Conservation (phyloP, 2,888 invertebrate species). For the Patella ulyssiponensis region DNA sequence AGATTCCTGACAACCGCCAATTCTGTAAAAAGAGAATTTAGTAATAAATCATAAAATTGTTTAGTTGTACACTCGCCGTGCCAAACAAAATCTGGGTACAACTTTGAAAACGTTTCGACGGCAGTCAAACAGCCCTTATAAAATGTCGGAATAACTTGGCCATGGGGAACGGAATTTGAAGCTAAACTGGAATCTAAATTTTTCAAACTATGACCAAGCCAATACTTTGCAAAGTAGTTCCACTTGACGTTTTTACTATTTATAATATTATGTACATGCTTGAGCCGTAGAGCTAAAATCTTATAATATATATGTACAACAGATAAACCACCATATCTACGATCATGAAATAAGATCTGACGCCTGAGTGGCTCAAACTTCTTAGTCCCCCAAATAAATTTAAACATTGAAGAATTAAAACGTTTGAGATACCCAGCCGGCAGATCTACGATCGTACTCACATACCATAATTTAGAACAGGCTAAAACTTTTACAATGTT, state of each 20-base stretch:
- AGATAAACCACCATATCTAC: background rate
- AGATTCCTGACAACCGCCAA: too few species aligned
- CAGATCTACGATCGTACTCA: background rate
- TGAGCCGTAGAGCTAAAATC: background rate
- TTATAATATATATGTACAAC: background rate
- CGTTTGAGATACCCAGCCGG: background rate
- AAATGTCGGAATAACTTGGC: background rate
- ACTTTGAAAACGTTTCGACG: background rate
- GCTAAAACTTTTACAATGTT: background rate
- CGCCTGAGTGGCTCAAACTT: background rate
- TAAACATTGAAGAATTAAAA: background rate
- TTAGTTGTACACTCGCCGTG: background rate
- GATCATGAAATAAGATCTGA: background rate
- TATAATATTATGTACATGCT: background rate
- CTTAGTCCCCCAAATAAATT: background rate
- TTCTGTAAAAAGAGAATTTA: background rate
- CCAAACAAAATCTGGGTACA: background rate
- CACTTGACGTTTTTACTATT: background rate
- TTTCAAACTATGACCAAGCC: background rate
- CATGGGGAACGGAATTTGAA: background rate
- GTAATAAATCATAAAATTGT: background rate
- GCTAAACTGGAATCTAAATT: background rate
- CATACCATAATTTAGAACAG: background rate
- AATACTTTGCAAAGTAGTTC: background rate
- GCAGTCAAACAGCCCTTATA: background rate